These are phyloP conservation scores for Tiliacea citrago DNA, from an alignment of 2,888 invertebrate species.

Conservation along the genomic window DNA sequence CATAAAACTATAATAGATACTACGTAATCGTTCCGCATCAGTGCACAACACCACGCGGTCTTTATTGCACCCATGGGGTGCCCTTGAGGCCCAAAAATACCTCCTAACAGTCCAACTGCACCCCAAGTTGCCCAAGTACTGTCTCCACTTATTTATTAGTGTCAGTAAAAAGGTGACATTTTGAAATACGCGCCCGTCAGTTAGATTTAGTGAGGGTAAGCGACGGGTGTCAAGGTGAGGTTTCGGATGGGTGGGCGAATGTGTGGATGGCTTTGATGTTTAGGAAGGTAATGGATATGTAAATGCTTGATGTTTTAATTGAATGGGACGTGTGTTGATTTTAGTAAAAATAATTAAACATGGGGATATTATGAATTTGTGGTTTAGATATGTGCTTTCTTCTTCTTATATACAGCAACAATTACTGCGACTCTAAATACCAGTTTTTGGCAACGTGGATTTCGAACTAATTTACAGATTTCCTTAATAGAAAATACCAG, in stretches of 20 bases:
- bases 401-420: too few relatives aligned
- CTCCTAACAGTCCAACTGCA: constrained; percentile 52
- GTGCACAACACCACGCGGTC: constrained; percentile 48
- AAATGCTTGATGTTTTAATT: constrained; percentile 26
- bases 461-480: too few relatives aligned
- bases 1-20: constrained; percentile 66
- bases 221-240: constrained; percentile 45
- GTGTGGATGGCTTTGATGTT: constrained; percentile 46
- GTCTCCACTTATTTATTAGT: constrained; percentile 63
- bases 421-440: too few relatives aligned
- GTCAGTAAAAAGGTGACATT: constrained; percentile 59
- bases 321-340: constrained; percentile 8
- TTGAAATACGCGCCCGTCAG: constrained; percentile 56
- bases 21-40: constrained; percentile 63
- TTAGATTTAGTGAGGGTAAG: constrained; percentile 56
- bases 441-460: too few relatives aligned
- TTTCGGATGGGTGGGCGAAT: constrained; percentile 48
- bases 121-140: constrained; percentile 47
- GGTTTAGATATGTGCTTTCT: neutral
- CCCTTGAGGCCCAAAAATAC: constrained; percentile 65
- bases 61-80: constrained; percentile 69
- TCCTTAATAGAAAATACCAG: too few relatives aligned
- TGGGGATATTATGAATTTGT: neutral
- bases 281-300: constrained; percentile 13
- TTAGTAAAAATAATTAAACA: neutral